These are phyloP conservation scores for Tenebrosternarchus preto DNA, from an alignment of 2,113 vertebrate genomes.

Conservation along the genomic window DNA sequence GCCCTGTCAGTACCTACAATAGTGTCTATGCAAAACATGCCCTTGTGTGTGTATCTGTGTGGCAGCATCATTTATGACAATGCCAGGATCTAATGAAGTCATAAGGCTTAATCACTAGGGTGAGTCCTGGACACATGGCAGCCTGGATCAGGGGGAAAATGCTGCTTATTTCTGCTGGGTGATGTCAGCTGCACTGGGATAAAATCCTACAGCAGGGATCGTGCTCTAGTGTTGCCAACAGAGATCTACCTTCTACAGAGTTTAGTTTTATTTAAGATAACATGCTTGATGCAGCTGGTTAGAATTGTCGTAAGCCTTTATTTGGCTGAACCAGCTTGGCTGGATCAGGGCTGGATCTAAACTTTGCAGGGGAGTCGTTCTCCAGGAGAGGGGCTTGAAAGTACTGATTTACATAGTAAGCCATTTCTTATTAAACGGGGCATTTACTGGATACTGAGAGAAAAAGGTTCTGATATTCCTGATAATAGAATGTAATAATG, in stretches of 20 bases:
- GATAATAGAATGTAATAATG: no score
- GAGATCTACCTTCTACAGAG: no score
- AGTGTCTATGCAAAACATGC: constrained; percentile 66
- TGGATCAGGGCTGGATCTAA: no score
- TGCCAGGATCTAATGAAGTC: constrained; percentile 72
- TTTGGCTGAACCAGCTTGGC: no score
- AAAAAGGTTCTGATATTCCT: no score
- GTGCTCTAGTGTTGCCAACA: no score
- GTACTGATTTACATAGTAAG: not conserved
- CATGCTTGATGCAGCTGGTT: no score
- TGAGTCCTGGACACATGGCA: constrained; percentile 39
- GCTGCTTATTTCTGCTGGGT: constrained; percentile 23
- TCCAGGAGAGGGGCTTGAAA: no score
- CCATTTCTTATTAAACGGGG: not conserved
- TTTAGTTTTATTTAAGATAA: no score
- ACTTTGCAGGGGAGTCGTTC: no score
- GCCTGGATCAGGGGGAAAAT: not conserved
- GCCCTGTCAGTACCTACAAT: constrained; percentile 52
- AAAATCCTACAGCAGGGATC: not conserved
- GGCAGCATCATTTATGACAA: constrained; percentile 69
- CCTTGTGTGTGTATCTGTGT: constrained; percentile 43
- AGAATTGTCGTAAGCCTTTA: no score
- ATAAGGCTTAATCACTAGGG: constrained; percentile 74
- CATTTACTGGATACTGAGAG: not conserved
- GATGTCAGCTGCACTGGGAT: constrained; percentile 53